These are phyloP conservation scores for Poicephalus gulielmi DNA, from an alignment of 2,113 vertebrate genomes.

Conservation along the genomic window DNA sequence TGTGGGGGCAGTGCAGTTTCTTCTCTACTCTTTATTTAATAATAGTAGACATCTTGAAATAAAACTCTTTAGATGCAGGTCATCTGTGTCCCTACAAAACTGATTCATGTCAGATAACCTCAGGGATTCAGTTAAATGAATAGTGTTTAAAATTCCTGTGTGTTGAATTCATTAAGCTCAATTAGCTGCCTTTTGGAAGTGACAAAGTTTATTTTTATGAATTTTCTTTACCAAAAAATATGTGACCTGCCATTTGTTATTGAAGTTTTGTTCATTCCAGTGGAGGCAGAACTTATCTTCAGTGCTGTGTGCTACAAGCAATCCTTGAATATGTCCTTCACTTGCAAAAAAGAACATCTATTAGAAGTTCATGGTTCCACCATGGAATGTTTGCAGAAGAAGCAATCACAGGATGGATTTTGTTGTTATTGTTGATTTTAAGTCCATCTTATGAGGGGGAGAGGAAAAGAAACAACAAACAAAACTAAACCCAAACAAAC, in stretches of 20 bases:
- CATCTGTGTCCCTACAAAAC: not conserved
- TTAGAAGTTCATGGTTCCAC: not conserved
- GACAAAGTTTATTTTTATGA: not conserved
- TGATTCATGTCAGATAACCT: not conserved
- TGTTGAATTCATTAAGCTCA: not conserved
- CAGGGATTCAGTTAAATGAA: not conserved
- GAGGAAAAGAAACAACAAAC: not conserved
- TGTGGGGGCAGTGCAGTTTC: fast-evolving
- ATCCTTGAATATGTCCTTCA: not conserved
- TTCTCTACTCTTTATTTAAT: not conserved
- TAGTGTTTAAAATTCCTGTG: not conserved
- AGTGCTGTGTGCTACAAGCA: not conserved
- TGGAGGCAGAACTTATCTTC: not conserved
- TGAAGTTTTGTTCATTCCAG: not conserved
- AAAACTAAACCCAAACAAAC: not conserved
- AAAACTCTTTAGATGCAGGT: not conserved
- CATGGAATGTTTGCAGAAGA: not conserved
- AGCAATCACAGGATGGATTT: not conserved
- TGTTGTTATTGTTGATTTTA: not conserved
- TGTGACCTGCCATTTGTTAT: not conserved
- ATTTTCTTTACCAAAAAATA: not conserved
- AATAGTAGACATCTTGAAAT: not conserved
- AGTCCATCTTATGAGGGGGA: not conserved
- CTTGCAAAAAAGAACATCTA: not conserved
- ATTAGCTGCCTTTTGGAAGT: not conserved